Base-by-base conservation (phyloP, 2,888 invertebrate genomes). In the Harmothoe impar region DNA sequence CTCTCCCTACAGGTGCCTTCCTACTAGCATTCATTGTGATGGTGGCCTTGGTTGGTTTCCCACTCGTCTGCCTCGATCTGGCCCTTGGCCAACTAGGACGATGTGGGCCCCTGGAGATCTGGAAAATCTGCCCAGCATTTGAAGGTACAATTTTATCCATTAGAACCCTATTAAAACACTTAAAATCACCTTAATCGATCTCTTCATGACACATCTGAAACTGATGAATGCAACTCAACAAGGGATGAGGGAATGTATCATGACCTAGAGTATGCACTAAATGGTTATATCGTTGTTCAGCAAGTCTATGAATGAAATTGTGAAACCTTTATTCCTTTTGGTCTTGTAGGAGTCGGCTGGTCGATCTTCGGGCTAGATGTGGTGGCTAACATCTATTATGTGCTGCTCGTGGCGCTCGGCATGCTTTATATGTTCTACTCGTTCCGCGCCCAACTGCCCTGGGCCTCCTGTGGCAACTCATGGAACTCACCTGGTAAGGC, bases 361-460 rank as follows among this genome's bases (percentile, higher is more conserved):
- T 90, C 91, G 89, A 68, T 91, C 20, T 62, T 90, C 10, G 43
- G 91, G n/a, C 89, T 56, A 1, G 62, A 78, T 68, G n/a, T 91
- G 0, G 90, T 91, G 86, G 86, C 91, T 5, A 68, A 91, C 81
- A 89, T 91, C 31, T 92, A 92, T 90, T 91, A 92, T 78, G 89
- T 92, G 51, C 89, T 84, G n/a, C 25, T 92, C 52, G 68, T 92
- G 12, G 90, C 89, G 31, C 89, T 86, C 77, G 90, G 89, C 23
- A 12, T 92, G 31, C 89, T 89, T 68, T 92, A 91, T 88, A 90
- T 92, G 43, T 91, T 92, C 35, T 86, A 91, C 43, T 92, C 92
- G 7, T 91, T 92, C 35, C 91, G 91, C 15, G 68, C 29, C 25
- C 52, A 89, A 29, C 84, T 92, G 15, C 92, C 92, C 1, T 92